These are phyloP conservation scores for Nephila pilipes DNA, from an alignment of 1,140 invertebrate species.

Conservation along the genomic window DNA sequence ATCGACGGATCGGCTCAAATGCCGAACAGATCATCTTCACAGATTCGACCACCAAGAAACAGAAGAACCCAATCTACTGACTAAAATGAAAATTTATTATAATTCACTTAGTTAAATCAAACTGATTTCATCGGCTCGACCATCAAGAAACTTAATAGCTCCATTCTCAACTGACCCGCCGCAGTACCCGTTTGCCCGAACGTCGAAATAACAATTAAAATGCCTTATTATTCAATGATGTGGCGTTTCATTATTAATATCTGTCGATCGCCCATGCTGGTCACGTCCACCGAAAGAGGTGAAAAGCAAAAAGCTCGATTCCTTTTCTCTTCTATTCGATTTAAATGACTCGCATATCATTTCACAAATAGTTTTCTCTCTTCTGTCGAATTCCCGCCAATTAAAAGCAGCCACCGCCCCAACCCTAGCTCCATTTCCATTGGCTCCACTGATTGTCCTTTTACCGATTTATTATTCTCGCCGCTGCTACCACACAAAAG, in stretches of 20 bases:
- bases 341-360: conserved; percentile 71
- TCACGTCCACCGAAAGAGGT: conserved; percentile 38
- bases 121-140: no score
- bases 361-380: conserved; percentile 34
- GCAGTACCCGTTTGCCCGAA: not conserved
- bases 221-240: conserved; percentile 64
- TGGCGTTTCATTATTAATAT: conserved; percentile 54
- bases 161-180: not conserved
- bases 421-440: conserved; percentile 44
- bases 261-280: not conserved
- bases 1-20: no score
- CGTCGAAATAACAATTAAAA: conserved; percentile 57
- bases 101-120: no score
- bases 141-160: not conserved
- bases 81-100: no score
- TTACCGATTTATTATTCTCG: conserved; percentile 54
- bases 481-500: conserved; percentile 57
- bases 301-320: conserved; percentile 43
- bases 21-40: no score
- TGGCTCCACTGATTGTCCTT: conserved; percentile 53
- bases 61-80: no score
- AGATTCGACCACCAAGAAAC: no score
- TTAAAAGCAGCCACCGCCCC: conserved; percentile 61
- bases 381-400: conserved; percentile 50
- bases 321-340: conserved; percentile 61